Conservation (phyloP, 2,113 vertebrate species). For the Tursiops truncatus region DNA sequence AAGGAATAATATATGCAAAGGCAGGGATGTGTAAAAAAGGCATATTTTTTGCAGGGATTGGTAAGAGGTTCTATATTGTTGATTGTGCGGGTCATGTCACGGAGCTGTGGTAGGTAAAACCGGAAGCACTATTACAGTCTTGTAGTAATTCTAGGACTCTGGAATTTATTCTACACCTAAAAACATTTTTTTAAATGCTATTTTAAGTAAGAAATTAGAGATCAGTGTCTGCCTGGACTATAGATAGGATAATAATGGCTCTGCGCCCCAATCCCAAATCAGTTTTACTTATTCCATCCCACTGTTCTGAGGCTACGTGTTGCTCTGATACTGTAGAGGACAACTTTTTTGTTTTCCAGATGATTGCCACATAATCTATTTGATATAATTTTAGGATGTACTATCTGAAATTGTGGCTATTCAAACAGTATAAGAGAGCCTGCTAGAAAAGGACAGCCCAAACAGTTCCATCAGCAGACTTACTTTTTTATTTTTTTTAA, state of each 20-base stretch:
- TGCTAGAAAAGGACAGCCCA: background rate
- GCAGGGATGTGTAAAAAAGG: background rate
- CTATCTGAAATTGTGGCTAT: background rate
- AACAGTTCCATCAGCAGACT: background rate
- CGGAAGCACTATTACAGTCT: background rate
- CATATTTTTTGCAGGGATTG: background rate
- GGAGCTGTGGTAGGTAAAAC: background rate
- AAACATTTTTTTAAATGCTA: background rate
- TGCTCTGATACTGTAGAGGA: background rate
- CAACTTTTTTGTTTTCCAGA: background rate
- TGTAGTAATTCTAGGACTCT: background rate
- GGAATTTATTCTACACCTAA: background rate
- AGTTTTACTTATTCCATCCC: background rate
- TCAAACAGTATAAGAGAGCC: background rate
- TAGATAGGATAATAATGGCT: background rate
- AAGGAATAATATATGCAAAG: background rate
- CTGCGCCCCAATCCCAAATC: background rate
- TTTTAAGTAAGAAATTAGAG: conserved; percentile 1
- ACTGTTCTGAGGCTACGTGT: background rate
- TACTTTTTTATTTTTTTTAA: too few species aligned
- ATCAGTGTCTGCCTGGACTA: background rate
- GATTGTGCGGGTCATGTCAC: background rate
- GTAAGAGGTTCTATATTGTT: background rate
- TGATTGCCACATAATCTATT: background rate
- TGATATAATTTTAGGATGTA: background rate